Evolutionary conservation across 23 tunicate genomes (phyloP).

Genomic region (Oikopleura dioica): DNA sequence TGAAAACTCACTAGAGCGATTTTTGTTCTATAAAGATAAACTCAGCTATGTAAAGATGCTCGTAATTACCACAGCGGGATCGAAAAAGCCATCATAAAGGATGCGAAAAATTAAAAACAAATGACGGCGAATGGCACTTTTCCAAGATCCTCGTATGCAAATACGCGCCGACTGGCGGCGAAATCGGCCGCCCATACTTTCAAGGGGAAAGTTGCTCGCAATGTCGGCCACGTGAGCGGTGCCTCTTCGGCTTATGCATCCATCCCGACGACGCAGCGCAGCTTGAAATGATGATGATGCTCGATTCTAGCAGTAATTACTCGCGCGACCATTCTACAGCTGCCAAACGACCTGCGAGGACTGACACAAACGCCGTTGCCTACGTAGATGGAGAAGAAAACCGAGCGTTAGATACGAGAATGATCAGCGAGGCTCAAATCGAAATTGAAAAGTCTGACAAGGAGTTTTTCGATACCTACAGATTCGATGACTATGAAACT

Average conservation of each 20-base stretch:
- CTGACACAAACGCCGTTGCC: no score
- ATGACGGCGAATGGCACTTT: conserved; percentile 9
- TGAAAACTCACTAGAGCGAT: no score
- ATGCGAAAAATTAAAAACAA: conserved; percentile 1
- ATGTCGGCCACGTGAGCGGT: conserved; percentile 4
- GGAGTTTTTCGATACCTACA: background rate
- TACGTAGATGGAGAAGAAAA: background rate
- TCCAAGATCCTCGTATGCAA: conserved; percentile 1
- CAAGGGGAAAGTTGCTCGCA: background rate
- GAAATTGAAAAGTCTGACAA: background rate
- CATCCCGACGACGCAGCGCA: conserved; percentile 11
- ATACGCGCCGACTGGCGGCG: conserved; percentile 1
- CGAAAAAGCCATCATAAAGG: no score
- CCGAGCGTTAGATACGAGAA: background rate
- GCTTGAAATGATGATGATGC: background rate
- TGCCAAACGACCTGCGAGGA: no score
- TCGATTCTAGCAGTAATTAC: background rate
- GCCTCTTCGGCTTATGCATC: conserved; percentile 9
- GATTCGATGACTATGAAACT: background rate
- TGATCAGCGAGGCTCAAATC: background rate
- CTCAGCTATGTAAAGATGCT: no score
- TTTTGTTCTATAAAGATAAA: no score
- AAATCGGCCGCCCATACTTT: background rate
- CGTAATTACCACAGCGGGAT: no score
- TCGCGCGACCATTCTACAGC: no score